These are phyloP conservation scores for Osmerus eperlanus DNA, from an alignment of 2,113 vertebrate species.

Conservation along the genomic window DNA sequence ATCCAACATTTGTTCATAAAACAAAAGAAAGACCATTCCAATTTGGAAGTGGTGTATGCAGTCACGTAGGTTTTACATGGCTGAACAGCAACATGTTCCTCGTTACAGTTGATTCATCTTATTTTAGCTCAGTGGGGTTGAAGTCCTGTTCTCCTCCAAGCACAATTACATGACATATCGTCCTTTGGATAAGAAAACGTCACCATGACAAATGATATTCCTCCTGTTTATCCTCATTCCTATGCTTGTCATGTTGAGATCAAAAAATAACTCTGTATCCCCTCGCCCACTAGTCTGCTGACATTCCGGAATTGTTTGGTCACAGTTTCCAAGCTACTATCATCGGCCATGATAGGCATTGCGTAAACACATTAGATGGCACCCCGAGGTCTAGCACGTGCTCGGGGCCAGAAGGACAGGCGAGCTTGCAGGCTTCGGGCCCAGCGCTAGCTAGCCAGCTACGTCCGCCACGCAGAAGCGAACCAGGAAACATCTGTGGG, in stretches of 20 bases:
- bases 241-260: slow-evolving; percentile 41
- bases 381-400: slow-evolving; percentile 55
- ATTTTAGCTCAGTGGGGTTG: slow-evolving; percentile 21
- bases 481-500: slow-evolving; percentile 90
- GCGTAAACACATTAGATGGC: slow-evolving; percentile 66
- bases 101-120: slow-evolving; percentile 32
- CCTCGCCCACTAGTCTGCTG: slow-evolving; percentile 49
- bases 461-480: slow-evolving; percentile 51
- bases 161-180: slow-evolving; percentile 27
- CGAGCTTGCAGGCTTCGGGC: slow-evolving; percentile 52
- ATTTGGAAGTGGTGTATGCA: slow-evolving; percentile 24
- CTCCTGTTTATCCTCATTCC: slow-evolving; percentile 36
- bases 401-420: slow-evolving; percentile 47
- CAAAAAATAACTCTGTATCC: slow-evolving; percentile 59
- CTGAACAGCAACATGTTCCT: slow-evolving; percentile 9
- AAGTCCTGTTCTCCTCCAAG: slow-evolving; percentile 9
- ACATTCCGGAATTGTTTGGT: slow-evolving; percentile 66
- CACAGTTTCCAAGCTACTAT: slow-evolving; percentile 62
- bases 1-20: slow-evolving; percentile 36
- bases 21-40: slow-evolving; percentile 50
- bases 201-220: slow-evolving; percentile 9
- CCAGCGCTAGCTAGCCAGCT: slow-evolving; percentile 14
- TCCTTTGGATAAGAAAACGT: slow-evolving; percentile 29
- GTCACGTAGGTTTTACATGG: slow-evolving; percentile 55
- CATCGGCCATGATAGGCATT: slow-evolving; percentile 47